These are phyloP conservation scores for Dascyllus trimaculatus DNA, from an alignment of 2,113 vertebrate species.

Conservation along the genomic window DNA sequence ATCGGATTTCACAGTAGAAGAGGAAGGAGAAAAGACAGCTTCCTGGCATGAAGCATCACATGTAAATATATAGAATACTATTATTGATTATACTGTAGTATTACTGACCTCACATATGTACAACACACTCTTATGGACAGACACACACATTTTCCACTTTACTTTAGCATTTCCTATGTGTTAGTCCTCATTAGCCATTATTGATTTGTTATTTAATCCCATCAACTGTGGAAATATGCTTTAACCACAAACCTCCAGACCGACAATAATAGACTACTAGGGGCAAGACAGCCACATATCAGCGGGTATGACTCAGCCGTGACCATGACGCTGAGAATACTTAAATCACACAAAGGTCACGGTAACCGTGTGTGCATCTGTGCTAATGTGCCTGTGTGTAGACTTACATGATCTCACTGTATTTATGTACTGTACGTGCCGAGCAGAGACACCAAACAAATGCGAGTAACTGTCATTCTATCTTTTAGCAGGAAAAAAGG, in stretches of 20 bases:
- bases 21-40: neutral
- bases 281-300: conserved; percentile 24
- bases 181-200: conserved; percentile 25
- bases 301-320: conserved; percentile 36
- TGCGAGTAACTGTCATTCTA: neutral
- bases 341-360: conserved; percentile 43
- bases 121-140: neutral
- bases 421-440: neutral
- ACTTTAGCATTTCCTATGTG: neutral
- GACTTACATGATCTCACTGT: neutral
- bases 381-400: conserved; percentile 9
- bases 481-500: neutral
- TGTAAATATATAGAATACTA: neutral
- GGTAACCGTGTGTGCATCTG: conserved; percentile 11
- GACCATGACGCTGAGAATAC: conserved; percentile 32
- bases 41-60: neutral
- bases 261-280: conserved; percentile 23
- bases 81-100: neutral
- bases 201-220: conserved; percentile 24
- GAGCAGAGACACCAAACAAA: neutral
- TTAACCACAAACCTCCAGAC: conserved; percentile 11
- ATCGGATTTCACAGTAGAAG: neutral
- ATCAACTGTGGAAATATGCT: conserved; percentile 6
- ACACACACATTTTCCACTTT: neutral
- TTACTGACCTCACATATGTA: too few species aligned